These are phyloP conservation scores for Nephrotoma flavescens DNA, from an alignment of 2,888 invertebrate genomes.

Conservation along the genomic window DNA sequence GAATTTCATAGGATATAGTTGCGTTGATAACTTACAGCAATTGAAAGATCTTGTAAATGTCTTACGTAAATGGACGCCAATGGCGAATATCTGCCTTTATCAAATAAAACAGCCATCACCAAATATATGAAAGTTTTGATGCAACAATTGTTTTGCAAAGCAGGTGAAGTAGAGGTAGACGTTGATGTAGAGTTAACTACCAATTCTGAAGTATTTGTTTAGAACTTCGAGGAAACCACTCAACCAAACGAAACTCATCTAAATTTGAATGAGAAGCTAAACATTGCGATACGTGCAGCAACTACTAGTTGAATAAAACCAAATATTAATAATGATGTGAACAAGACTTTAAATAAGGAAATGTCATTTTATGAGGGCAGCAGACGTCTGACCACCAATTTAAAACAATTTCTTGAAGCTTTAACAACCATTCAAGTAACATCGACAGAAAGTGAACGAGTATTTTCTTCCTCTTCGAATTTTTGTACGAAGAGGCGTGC, in stretches of 20 bases:
- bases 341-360: neutral
- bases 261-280: neutral
- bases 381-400: neutral
- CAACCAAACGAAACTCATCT: neutral
- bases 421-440: neutral
- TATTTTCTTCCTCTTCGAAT: neutral
- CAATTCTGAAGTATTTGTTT: neutral
- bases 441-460: neutral
- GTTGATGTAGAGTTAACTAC: neutral
- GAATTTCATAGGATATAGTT: too few species aligned
- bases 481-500: neutral
- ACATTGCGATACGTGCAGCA: neutral
- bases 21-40: too few species aligned
- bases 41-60: too few species aligned
- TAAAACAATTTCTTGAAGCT: neutral
- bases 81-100: neutral
- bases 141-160: neutral
- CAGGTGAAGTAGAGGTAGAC: neutral
- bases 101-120: neutral
- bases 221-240: neutral
- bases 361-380: neutral
- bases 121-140: neutral
- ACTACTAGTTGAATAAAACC: too few species aligned
- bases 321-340: too few species aligned
- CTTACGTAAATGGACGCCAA: neutral